Conservation (phyloP, 1,140 invertebrate genomes). For the Mylabris phalerata region DNA sequence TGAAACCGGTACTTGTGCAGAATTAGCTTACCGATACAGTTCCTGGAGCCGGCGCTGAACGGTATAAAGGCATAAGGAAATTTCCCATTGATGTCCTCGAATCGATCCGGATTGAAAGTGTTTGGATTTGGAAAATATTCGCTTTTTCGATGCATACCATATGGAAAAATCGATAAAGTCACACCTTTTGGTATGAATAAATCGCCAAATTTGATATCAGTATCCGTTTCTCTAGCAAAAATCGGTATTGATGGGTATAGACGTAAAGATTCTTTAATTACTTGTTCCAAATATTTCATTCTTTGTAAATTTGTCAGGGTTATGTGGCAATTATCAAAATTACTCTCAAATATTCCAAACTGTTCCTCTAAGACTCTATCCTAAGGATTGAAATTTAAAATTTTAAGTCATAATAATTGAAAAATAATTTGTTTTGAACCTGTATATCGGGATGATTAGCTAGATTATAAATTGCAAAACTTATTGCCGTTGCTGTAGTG, state of each 20-base stretch:
- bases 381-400: not conserved
- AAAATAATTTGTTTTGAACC: not conserved
- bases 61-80: conserved; percentile 47
- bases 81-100: conserved; percentile 42
- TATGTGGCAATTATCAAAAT: not conserved
- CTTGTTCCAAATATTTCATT: conserved; percentile 56
- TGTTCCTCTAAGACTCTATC: conserved; percentile 3
- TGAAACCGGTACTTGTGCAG: too few relatives aligned
- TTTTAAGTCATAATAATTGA: not conserved
- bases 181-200: not conserved
- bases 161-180: conserved; percentile 23
- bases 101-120: conserved; percentile 62
- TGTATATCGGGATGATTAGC: conserved; percentile 50
- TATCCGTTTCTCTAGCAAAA: conserved; percentile 42
- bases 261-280: conserved; percentile 55
- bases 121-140: conserved; percentile 57
- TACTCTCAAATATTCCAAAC: not conserved
- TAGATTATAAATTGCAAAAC: conserved; percentile 52
- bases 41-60: conserved; percentile 51
- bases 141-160: conserved; percentile 53
- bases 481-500: conserved; percentile 58
- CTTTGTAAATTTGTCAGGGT: conserved; percentile 45
- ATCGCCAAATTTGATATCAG: conserved; percentile 24
- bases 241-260: conserved; percentile 58
- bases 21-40: conserved; percentile 47